Evolutionary conservation across 2,888 invertebrate genomes (phyloP).

Genomic region (Ectemnius continuus): DNA sequence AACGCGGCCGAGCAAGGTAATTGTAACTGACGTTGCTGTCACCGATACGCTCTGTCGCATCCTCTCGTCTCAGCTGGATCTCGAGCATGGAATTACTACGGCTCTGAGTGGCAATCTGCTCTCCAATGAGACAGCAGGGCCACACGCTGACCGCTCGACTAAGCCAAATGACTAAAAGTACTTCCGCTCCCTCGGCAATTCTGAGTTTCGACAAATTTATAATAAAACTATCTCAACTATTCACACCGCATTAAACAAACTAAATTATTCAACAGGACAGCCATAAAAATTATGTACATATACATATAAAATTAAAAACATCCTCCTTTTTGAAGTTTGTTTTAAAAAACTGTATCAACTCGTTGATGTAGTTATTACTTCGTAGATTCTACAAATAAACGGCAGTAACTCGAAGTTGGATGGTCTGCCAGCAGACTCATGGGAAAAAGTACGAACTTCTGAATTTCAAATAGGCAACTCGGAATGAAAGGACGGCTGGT

Average conservation of each 20-base stretch:
- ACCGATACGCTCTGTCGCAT: constrained; percentile 4
- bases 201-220: background rate
- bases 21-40: background rate
- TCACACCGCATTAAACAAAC: too few relatives aligned
- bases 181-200: constrained; percentile 4
- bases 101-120: background rate
- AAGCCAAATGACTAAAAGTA: constrained; percentile 4
- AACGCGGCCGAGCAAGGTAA: background rate
- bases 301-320: too few relatives aligned
- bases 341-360: too few relatives aligned
- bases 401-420: too few relatives aligned
- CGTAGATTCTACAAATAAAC: too few relatives aligned
- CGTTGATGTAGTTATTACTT: too few relatives aligned
- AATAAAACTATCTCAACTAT: too few relatives aligned
- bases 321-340: too few relatives aligned
- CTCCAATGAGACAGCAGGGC: background rate
- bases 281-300: too few relatives aligned
- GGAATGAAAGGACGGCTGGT: background rate
- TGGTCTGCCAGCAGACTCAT: too few relatives aligned
- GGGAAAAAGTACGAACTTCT: background rate
- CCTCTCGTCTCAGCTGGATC: background rate
- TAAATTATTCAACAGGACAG: too few relatives aligned
- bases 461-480: background rate
- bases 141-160: background rate
- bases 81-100: background rate